A percentile compares a stretch with the other conserved stretches of the same genome.
Evolutionary conservation across 2,113 vertebrate species (phyloP).

Genomic region (Cebus imitator): DNA sequence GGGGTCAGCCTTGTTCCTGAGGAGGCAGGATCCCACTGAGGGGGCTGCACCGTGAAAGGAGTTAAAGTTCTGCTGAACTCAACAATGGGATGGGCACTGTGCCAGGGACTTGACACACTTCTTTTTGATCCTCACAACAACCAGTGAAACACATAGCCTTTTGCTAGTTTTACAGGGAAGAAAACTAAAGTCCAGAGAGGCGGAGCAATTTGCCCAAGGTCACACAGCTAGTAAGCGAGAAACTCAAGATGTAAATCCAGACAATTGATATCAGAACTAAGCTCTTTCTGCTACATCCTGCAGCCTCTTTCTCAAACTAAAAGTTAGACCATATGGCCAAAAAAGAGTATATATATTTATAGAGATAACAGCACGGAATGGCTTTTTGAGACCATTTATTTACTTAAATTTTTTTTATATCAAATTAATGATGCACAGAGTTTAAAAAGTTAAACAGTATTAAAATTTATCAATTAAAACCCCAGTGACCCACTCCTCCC

Average conservation of each 20-base stretch:
- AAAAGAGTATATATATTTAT: constrained; percentile 7
- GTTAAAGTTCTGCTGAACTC: neutral
- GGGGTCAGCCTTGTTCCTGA: neutral
- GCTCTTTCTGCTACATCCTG: neutral
- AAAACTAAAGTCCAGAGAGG: neutral
- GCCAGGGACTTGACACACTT: neutral
- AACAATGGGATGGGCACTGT: neutral
- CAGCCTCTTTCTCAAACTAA: constrained; percentile 3
- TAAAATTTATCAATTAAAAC: neutral
- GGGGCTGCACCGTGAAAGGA: neutral
- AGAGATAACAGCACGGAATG: constrained; percentile 32
- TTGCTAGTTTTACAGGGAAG: neutral
- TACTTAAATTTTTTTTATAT: constrained; percentile 62
- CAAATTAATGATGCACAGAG: constrained; percentile 8
- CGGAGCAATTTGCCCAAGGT: neutral
- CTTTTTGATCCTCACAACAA: neutral
- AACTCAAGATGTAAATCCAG: neutral
- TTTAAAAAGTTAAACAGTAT: constrained; percentile 31
- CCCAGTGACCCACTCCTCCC: neutral
- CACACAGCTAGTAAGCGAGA: neutral
- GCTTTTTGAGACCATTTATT: constrained; percentile 39
- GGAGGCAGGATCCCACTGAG: neutral
- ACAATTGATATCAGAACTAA: neutral
- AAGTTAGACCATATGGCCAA: constrained; percentile 31
- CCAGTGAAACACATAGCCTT: neutral